phyloP scores from a whole-genome alignment of 2,113 vertebrate species.

The Seriola dumerili region DNA sequence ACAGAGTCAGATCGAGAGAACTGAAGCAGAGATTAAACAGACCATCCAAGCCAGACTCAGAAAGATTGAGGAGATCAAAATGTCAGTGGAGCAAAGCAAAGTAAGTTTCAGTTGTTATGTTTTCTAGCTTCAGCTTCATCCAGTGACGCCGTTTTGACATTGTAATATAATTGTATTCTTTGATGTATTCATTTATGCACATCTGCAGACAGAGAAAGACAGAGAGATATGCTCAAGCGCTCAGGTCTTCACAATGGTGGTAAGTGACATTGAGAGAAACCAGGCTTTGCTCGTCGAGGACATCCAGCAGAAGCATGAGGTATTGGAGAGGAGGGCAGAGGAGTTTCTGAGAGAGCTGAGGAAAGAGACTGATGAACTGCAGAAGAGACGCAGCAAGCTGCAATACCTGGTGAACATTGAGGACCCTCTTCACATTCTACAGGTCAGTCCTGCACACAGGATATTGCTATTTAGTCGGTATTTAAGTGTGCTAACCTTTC shows the following conservation, averaged over 20 bases:
- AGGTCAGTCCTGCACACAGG: conserved; percentile 33
- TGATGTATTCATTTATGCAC: background rate
- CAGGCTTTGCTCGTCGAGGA: conserved; percentile 18
- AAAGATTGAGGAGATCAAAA: conserved; percentile 62
- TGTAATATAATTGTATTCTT: too few relatives aligned
- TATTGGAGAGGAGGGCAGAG: background rate
- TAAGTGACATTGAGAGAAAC: conserved; percentile 34
- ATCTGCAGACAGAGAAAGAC: conserved; percentile 37
- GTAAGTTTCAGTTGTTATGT: conserved; percentile 32
- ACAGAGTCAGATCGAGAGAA: conserved; percentile 53
- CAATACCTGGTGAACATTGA: conserved; percentile 39
- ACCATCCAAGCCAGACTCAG: conserved; percentile 45
- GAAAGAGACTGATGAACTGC: conserved; percentile 57
- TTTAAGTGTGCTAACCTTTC: too few relatives aligned
- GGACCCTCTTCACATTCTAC: conserved; percentile 64
- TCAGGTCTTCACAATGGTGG: conserved; percentile 21
- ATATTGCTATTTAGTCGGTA: too few relatives aligned
- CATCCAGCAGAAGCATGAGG: conserved; percentile 50
- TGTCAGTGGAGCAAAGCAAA: conserved; percentile 37
- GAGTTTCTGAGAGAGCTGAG: conserved; percentile 42
- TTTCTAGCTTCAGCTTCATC: too few relatives aligned
- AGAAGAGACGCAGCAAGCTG: conserved; percentile 48
- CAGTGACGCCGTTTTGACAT: too few relatives aligned
- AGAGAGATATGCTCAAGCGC: conserved; percentile 29
- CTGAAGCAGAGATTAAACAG: conserved; percentile 12